A percentile compares a stretch with the other conserved stretches of the same genome.
Conservation (phyloP, 1,140 invertebrate species). For the Venturia canescens region DNA sequence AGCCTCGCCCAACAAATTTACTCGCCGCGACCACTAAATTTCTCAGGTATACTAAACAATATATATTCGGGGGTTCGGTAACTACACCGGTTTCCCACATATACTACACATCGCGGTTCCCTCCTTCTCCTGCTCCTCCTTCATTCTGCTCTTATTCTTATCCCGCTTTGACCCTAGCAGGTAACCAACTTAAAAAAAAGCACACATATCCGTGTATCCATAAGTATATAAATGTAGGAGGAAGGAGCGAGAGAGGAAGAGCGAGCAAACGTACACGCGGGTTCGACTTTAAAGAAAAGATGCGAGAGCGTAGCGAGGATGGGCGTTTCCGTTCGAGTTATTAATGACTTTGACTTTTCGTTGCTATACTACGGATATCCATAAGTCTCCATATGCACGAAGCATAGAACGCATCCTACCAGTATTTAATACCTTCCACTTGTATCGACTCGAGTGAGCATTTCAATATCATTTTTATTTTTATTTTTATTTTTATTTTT, state of each 20-base stretch:
- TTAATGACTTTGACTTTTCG: conserved; percentile 76
- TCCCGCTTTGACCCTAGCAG: background rate
- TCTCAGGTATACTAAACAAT: conserved; percentile 74
- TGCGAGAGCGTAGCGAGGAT: conserved; percentile 72
- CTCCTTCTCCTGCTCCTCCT: conserved; percentile 44
- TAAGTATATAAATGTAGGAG: too few species aligned
- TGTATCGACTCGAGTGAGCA: too few species aligned
- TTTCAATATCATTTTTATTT: too few species aligned
- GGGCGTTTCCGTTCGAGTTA: conserved; percentile 76
- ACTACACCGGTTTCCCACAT: conserved; percentile 71
- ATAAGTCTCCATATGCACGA: conserved; percentile 71
- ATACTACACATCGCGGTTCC: conserved; percentile 7
- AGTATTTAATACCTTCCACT: conserved; percentile 45
- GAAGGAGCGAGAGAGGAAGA: background rate
- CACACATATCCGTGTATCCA: too few species aligned
- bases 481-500: too few species aligned
- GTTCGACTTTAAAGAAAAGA: conserved; percentile 77
- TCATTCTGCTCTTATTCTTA: conserved; percentile 42
- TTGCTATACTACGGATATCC: conserved; percentile 77
- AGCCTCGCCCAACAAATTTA: conserved; percentile 72
- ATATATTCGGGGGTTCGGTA: conserved; percentile 69
- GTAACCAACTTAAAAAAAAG: background rate
- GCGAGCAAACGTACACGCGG: conserved; percentile 52
- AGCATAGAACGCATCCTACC: conserved; percentile 43
- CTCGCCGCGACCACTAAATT: conserved; percentile 71